Conservation (phyloP, 2,113 vertebrate genomes). For the Pluvianellus socialis region DNA sequence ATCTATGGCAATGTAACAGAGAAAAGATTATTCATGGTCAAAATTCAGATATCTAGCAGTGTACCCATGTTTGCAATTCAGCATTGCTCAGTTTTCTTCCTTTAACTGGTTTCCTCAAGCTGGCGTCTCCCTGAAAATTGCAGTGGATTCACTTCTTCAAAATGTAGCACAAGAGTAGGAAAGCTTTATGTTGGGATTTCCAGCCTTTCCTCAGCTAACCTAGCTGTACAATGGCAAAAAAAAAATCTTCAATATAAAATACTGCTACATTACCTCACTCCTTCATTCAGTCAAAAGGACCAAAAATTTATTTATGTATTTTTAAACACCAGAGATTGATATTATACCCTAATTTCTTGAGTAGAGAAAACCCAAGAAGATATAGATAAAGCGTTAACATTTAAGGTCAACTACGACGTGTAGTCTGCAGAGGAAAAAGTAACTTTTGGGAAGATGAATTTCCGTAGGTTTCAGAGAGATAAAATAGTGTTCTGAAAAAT, state of each 20-base stretch:
- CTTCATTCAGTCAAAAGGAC: neutral
- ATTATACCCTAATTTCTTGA: neutral
- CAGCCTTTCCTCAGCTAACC: neutral
- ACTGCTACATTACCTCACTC: neutral
- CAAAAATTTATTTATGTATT: neutral
- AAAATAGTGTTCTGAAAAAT: conserved; percentile 61
- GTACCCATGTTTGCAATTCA: neutral
- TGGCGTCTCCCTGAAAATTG: neutral
- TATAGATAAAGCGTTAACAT: neutral
- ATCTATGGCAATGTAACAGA: neutral
- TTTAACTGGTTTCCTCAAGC: neutral
- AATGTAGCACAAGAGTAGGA: neutral
- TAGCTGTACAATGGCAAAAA: neutral
- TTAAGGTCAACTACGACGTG: neutral
- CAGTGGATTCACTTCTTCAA: neutral
- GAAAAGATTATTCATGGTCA: neutral
- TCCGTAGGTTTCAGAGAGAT: conserved; percentile 26
- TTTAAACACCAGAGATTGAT: neutral
- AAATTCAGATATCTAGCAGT: neutral
- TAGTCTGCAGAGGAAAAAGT: neutral
- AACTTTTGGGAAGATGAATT: conserved; percentile 14
- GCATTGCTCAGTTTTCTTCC: neutral
- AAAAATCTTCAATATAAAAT: neutral
- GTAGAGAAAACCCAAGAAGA: neutral
- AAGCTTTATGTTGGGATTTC: neutral